A percentile compares a stretch with the other conserved stretches of the same genome.
These are phyloP conservation scores for Phortica okadai DNA, from an alignment of 2,888 invertebrate species.

Conservation along the genomic window DNA sequence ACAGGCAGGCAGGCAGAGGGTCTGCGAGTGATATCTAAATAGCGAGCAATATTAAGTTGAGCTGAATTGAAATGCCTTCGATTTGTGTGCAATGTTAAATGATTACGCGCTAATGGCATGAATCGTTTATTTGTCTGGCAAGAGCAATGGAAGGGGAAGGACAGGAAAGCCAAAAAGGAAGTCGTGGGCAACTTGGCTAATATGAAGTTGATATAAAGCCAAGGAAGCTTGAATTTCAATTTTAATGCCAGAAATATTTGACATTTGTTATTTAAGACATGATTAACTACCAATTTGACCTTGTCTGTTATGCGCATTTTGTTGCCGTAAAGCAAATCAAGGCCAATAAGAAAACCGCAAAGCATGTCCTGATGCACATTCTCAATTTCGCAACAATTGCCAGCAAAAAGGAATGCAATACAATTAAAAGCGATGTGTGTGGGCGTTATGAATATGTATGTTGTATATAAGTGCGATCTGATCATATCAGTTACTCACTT, in stretches of 20 bases:
- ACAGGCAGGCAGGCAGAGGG: not conserved
- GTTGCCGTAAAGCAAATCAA: not conserved
- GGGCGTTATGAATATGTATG: slow-evolving; percentile 21
- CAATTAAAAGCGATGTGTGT: slow-evolving; percentile 20
- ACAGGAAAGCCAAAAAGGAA: too few relatives aligned
- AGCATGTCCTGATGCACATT: not conserved
- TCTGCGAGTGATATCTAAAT: slow-evolving; percentile 3
- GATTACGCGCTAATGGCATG: not conserved
- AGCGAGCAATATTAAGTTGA: not conserved
- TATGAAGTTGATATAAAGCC: too few relatives aligned
- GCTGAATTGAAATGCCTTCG: not conserved
- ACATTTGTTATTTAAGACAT: too few relatives aligned
- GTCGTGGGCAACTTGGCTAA: too few relatives aligned
- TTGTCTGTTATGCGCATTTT: too few relatives aligned
- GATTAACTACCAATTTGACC: too few relatives aligned
- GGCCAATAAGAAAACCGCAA: slow-evolving; percentile 11
- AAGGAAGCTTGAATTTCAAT: too few relatives aligned
- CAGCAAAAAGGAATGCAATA: not conserved
- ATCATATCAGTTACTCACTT: slow-evolving; percentile 10
- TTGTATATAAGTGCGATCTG: not conserved
- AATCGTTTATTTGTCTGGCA: not conserved
- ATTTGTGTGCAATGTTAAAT: not conserved
- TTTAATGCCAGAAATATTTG: too few relatives aligned
- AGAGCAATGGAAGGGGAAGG: too few relatives aligned
- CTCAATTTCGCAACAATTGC: not conserved